phyloP scores from a whole-genome alignment of 2,113 vertebrate genomes.

The Lasiurus cinereus region DNA sequence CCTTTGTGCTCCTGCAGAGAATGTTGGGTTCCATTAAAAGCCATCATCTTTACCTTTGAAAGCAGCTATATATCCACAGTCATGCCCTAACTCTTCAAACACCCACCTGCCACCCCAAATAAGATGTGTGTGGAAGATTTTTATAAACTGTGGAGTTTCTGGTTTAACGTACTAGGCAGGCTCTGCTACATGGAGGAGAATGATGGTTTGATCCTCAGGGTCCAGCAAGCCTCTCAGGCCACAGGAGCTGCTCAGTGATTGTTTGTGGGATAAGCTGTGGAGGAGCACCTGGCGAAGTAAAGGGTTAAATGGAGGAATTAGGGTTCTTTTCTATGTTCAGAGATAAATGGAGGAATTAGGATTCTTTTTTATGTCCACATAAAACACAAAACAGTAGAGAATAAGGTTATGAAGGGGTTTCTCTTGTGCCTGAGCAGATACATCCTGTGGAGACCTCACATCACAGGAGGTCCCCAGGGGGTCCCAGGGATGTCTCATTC shows the following conservation, averaged over 20 bases:
- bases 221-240: neutral
- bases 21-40: neutral
- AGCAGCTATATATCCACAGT: neutral
- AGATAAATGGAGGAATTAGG: slow-evolving; percentile 3
- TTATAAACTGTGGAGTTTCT: neutral
- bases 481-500: slow-evolving; percentile 78
- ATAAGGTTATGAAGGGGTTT: slow-evolving; percentile 78
- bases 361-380: slow-evolving; percentile 71
- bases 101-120: neutral
- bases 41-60: slow-evolving; percentile 39
- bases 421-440: slow-evolving; percentile 74
- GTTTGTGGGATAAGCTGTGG: neutral
- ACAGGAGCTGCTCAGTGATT: neutral
- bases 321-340: slow-evolving; percentile 71
- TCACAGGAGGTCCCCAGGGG: slow-evolving; percentile 81
- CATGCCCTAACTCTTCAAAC: neutral
- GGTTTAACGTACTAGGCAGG: neutral
- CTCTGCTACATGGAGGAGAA: neutral
- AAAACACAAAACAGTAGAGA: slow-evolving; percentile 81
- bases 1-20: neutral
- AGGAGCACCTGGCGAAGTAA: neutral
- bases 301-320: neutral
- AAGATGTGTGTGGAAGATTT: neutral
- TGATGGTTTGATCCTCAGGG: neutral
- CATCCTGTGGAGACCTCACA: slow-evolving; percentile 74